Conservation (phyloP, 2,888 invertebrate genomes). For the Automeris io region DNA sequence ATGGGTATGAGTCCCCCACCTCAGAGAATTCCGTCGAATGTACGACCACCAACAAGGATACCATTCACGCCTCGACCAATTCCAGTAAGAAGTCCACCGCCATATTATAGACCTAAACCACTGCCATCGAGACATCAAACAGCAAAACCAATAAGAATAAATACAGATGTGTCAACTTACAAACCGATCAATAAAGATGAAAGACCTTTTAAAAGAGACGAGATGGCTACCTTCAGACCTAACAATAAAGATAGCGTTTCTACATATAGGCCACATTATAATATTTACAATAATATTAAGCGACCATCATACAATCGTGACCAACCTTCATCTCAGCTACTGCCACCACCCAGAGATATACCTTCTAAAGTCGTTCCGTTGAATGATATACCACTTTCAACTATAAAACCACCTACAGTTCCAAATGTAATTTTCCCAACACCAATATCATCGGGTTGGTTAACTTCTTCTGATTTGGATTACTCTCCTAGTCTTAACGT, state of each 20-base stretch:
- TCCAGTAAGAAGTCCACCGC: constrained; percentile 49
- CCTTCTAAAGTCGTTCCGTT: constrained; percentile 34
- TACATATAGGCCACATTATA: constrained; percentile 58
- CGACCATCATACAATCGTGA: constrained; percentile 50
- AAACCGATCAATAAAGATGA: constrained; percentile 48
- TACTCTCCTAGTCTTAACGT: constrained; percentile 63
- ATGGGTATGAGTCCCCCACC: constrained; percentile 77
- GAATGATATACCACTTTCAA: constrained; percentile 29
- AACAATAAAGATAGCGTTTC: constrained; percentile 55
- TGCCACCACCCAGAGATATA: constrained; percentile 55
- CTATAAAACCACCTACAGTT: constrained; percentile 24
- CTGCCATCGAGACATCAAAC: constrained; percentile 43
- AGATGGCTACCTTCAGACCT: constrained; percentile 61
- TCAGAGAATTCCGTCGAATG: constrained; percentile 42
- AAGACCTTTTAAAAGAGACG: constrained; percentile 52
- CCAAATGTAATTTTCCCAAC: constrained; percentile 62
- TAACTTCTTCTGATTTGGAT: constrained; percentile 61
- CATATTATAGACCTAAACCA: constrained; percentile 52
- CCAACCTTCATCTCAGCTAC: constrained; percentile 56
- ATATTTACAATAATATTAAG: constrained; percentile 53
- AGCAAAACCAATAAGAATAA: constrained; percentile 50
- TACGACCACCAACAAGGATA: constrained; percentile 40
- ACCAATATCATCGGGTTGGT: constrained; percentile 61
- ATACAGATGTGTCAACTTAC: constrained; percentile 63
- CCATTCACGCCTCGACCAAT: constrained; percentile 48